phyloP scores from a whole-genome alignment of 1,140 invertebrate genomes.

The Bombus soroeensis region DNA sequence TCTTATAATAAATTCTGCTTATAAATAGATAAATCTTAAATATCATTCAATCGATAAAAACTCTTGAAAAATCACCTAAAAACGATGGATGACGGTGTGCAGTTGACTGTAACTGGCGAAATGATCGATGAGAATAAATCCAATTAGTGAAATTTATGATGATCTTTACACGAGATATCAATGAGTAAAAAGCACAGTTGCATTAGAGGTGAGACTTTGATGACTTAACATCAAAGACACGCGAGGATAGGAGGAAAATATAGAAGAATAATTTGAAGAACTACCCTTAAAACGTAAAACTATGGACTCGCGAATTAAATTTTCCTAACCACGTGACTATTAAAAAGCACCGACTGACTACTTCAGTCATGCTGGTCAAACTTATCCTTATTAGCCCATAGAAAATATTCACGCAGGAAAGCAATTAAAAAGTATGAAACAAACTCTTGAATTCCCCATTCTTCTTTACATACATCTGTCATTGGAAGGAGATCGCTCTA shows the following conservation, averaged over 20 bases:
- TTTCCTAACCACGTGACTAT: neutral
- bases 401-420: neutral
- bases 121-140: neutral
- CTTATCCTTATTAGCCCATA: neutral
- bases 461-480: neutral
- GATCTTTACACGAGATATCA: neutral
- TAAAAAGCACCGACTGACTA: neutral
- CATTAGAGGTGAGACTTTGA: neutral
- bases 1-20: slow-evolving; percentile 44
- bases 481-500: too few relatives aligned
- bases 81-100: slow-evolving; percentile 6
- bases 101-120: neutral
- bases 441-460: neutral
- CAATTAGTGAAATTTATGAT: neutral
- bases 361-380: neutral
- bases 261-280: neutral
- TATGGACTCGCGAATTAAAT: neutral
- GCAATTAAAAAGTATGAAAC: neutral
- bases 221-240: neutral
- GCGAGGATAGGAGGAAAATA: neutral
- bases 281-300: neutral
- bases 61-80: slow-evolving; percentile 43
- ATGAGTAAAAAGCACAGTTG: neutral
- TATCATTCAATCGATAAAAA: slow-evolving; percentile 58
- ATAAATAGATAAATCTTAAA: slow-evolving; percentile 61